Conservation (phyloP, 2,888 invertebrate species). For the Hirtodrosophila trivittata region DNA sequence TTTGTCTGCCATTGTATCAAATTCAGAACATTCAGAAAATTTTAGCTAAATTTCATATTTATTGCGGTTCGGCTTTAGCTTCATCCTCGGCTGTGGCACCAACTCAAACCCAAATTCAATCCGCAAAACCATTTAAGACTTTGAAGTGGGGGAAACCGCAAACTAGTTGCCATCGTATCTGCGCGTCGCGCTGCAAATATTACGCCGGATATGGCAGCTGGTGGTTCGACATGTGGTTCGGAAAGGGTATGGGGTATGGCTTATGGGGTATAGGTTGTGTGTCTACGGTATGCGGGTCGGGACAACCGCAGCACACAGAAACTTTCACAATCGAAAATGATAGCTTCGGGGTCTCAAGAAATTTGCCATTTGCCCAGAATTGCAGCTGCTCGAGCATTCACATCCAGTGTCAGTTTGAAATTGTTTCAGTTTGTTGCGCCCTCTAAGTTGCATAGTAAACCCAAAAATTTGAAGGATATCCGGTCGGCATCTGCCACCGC, state of each 20-base stretch:
- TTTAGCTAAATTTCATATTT: constrained; percentile 60
- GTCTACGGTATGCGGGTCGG: constrained; percentile 21
- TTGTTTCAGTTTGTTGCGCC: constrained; percentile 60
- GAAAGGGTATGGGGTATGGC: constrained; percentile 25
- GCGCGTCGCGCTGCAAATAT: constrained; percentile 20
- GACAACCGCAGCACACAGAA: constrained; percentile 66
- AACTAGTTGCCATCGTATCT: constrained; percentile 44
- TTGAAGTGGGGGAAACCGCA: constrained; percentile 52
- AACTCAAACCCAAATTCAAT: constrained; percentile 19
- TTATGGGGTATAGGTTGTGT: constrained; percentile 16
- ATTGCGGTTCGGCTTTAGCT: constrained; percentile 44
- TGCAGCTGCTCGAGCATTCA: constrained; percentile 41
- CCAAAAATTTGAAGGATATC: constrained; percentile 40
- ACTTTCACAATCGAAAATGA: constrained; percentile 80
- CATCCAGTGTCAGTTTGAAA: constrained; percentile 43
- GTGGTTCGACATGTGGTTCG: constrained; percentile 30
- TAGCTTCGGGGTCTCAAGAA: constrained; percentile 64
- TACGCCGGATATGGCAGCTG: constrained; percentile 23
- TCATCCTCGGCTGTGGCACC: constrained; percentile 10
- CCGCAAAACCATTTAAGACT: constrained; percentile 43
- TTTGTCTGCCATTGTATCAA: constrained; percentile 40
- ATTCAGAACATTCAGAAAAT: constrained; percentile 24
- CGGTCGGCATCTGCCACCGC: constrained; percentile 11
- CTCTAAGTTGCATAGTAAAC: constrained; percentile 54
- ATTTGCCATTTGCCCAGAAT: constrained; percentile 28